phyloP scores from a whole-genome alignment of 2,797 vertebrate genomes.

The Hybognathus amarus region DNA sequence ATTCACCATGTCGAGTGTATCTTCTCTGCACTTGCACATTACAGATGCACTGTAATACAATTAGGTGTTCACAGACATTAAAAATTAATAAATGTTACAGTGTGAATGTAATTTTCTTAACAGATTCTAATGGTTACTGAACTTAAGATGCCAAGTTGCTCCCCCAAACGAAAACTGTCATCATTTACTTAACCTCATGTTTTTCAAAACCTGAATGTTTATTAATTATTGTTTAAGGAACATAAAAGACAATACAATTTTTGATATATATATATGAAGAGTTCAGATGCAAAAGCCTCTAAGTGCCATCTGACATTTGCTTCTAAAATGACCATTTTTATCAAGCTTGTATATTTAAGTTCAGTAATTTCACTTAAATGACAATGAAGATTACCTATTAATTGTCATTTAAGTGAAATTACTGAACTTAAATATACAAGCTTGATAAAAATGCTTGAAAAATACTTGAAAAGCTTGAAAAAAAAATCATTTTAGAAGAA shows the following conservation, averaged over 20 bases:
- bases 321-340: no score
- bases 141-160: not conserved
- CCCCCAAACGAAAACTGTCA: not conserved
- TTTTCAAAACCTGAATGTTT: not conserved
- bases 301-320: no score
- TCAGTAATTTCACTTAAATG: no score
- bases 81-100: not conserved
- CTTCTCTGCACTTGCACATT: conserved; percentile 32
- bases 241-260: not conserved
- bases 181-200: not conserved
- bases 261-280: no score
- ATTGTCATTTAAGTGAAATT: no score
- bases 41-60: not conserved
- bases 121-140: not conserved
- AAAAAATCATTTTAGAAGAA: no score
- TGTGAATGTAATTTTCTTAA: not conserved
- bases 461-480: no score
- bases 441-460: no score
- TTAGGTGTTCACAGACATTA: not conserved
- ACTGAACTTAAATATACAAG: no score
- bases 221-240: not conserved
- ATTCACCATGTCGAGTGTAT: conserved; percentile 50
- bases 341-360: no score
- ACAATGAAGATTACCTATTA: no score
- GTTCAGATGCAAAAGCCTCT: no score